Base-by-base conservation (phyloP, 2,888 invertebrate species). In the Caradrina clavipalpis region DNA sequence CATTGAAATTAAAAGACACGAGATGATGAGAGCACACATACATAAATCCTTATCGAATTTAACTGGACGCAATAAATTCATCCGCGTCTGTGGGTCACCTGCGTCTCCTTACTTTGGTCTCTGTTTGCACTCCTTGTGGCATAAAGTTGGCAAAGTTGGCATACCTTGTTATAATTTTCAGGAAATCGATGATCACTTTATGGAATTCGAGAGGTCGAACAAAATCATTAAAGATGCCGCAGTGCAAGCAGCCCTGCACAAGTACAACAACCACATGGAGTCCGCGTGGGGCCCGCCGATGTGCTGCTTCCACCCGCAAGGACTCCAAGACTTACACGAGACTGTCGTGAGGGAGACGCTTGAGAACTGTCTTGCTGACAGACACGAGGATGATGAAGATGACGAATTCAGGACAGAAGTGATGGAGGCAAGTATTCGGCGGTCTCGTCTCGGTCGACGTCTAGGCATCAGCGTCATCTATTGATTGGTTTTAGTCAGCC, bases 251-350 rank as follows among this genome's bases (percentile, higher is more conserved):
- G 79, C 87, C 10, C 70, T 79, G 47, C 66, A 73, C 17, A 74
- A 69, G 10, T 85, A 83, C 69, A 68, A 83, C 39, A 82, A 82
- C 63, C 72, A 59, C 55, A 60, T 83, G 1, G 35, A 60, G 22
- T 66, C 69, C 3, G 83, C 60, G 49, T 84, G 85, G 85, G 80
- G 74, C 57, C 78, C 80, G 2, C 78, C 74, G 56, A 62, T 68
- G 15, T 78, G 74, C 61, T 83, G 83, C 62, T 80, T 82, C 64
- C 83, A 83, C 45, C 82, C 80, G 5, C 17, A 5, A 1, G 85
- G 65, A 0, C 74, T 84, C 1, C 13, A 11, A 4, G 57, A 73
- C 1, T 49, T 83, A 35, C 78, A 84, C 35, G 13, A 60, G 0
- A 17, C 49, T 2, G 76, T 53, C 4, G 35, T 54, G 31, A 15